Conservation (phyloP, 2,888 invertebrate genomes). For the Apotomis betuletana region DNA sequence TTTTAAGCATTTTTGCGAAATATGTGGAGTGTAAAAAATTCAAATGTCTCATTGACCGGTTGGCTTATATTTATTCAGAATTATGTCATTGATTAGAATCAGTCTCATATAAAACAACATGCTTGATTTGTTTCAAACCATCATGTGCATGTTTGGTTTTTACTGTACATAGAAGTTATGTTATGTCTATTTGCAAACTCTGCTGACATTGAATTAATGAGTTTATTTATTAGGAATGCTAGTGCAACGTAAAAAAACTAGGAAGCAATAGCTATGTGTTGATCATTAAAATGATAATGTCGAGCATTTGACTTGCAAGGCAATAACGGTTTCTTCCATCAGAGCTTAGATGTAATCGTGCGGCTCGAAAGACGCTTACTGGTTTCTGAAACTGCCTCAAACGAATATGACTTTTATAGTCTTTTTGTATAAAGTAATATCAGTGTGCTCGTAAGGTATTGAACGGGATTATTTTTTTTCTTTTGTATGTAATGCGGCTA, state of each 20-base stretch:
- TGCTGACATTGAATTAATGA: not conserved
- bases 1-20: no score
- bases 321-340: conserved; percentile 6
- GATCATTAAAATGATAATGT: not conserved
- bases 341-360: conserved; percentile 6
- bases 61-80: no score
- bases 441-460: conserved; percentile 61
- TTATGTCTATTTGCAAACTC: conserved; percentile 2
- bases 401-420: conserved; percentile 48
- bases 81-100: no score
- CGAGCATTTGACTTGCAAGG: not conserved
- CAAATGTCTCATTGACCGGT: no score
- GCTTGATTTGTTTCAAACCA: not conserved
- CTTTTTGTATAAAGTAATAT: conserved; percentile 58
- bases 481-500: conserved; percentile 46
- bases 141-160: not conserved
- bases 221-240: conserved; percentile 9
- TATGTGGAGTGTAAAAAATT: no score
- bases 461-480: conserved; percentile 43
- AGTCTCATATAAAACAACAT: no score
- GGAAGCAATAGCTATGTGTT: no score
- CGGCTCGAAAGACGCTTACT: conserved; percentile 28
- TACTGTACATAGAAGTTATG: not conserved
- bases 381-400: conserved; percentile 55
- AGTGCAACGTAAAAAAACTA: not conserved